Evolutionary conservation across 2,797 vertebrate species (phyloP), one percentile per base, ranked within the genome.

Genomic region (Crotalus adamanteus): DNA sequence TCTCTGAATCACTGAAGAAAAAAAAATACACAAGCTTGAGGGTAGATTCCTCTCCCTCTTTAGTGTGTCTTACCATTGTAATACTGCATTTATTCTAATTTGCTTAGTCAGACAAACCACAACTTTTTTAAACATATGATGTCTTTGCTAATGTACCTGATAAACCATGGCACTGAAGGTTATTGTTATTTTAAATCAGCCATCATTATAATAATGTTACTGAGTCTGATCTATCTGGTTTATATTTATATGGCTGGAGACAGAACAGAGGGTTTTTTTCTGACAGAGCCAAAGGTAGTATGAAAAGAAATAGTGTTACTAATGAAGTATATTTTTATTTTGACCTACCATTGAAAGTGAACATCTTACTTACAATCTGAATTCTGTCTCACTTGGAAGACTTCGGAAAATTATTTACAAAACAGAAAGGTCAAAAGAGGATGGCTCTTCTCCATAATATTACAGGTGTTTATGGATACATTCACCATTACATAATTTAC

Each of bases 1-100:
- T 96, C 95, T 95, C 93, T 94, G 95, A 97, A 96, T 96, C 96
- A 96, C 96, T 93, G 73, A 0, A 0, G 94, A 1, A n/a, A 93
- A 95, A 96, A 96, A 96, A 95, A 93, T 94, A 92, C 42, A 93
- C 57, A 95, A 83, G 94, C 92, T 95, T 86, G 89, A 90, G 91
- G 92, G 90, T 94, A 13, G 92, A 92, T 93, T 53, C 57, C 93
- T 13, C 12, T 93, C 94, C 93, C 65, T 93, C 20, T 93, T 12
- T 0, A 90, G 87, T 73, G 92, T 51, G n/a, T 59, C 92, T 91
- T 87, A 86, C 53, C 73, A 88, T 93, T 95, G 92, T 65, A 88
- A 90, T 22, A 8, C 89, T 85, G 88, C 0, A 0, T 51, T 89
- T 92, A 93, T 8, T 86, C 1, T 22, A 85, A 69, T 86, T 88